Evolutionary conservation across 2,888 invertebrate species (phyloP).

Genomic region (Himalopsyche anomala): DNA sequence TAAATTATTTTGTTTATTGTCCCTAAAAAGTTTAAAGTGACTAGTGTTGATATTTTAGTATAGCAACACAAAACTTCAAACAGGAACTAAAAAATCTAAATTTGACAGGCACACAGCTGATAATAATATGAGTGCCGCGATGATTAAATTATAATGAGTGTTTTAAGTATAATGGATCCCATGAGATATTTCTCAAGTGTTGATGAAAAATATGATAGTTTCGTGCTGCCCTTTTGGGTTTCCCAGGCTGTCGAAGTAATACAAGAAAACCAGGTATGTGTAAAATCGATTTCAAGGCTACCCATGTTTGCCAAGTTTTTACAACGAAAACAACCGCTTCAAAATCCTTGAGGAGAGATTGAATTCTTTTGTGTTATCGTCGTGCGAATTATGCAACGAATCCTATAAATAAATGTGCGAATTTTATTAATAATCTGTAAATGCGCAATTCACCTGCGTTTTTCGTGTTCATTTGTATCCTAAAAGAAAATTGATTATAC

Average conservation of each 20-base stretch:
- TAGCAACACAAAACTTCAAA: not conserved
- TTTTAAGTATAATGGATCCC: conserved; percentile 71
- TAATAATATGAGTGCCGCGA: conserved; percentile 66
- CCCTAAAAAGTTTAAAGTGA: no score
- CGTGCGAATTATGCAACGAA: conserved; percentile 22
- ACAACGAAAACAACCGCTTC: conserved; percentile 49
- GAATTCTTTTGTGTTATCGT: conserved; percentile 16
- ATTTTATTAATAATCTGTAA: not conserved
- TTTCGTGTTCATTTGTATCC: not conserved
- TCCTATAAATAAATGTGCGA: not conserved
- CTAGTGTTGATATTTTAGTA: not conserved
- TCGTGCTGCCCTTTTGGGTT: conserved; percentile 75
- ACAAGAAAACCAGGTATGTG: conserved; percentile 75
- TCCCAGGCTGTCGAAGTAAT: conserved; percentile 75
- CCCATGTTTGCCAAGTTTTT: conserved; percentile 58
- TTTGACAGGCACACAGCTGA: conserved; percentile 68
- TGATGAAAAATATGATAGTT: conserved; percentile 74
- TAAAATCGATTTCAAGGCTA: conserved; percentile 61
- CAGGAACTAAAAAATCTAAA: conserved; percentile 46
- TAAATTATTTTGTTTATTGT: not conserved
- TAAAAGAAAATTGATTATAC: not conserved
- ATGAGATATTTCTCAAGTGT: conserved; percentile 74
- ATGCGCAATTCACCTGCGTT: not conserved
- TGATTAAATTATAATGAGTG: conserved; percentile 65
- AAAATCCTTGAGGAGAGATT: not conserved